Evolutionary conservation across 64 coral and sea anemone genomes (phyloP).

Genomic region (Exaiptasia diaphana): DNA sequence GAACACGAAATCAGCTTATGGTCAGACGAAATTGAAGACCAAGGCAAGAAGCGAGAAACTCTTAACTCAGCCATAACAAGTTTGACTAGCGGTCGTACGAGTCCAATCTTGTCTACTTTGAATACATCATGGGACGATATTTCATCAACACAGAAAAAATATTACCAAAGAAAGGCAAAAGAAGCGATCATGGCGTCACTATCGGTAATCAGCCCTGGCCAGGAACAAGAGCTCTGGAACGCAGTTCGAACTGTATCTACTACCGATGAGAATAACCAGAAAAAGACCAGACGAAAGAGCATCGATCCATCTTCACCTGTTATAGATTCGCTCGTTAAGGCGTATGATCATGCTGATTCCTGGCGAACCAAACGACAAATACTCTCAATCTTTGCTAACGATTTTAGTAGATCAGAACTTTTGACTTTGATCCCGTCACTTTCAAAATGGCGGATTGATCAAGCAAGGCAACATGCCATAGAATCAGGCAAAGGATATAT

Average conservation of each 20-base stretch:
- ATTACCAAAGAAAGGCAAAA: slow-evolving; percentile 38
- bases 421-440: background rate
- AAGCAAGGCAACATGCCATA: slow-evolving; percentile 20
- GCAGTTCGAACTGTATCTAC: background rate
- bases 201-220: slow-evolving; percentile 29
- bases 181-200: slow-evolving; percentile 4
- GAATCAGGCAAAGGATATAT: slow-evolving; percentile 1
- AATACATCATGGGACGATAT: slow-evolving; percentile 50
- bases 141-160: slow-evolving; percentile 26
- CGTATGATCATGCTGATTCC: slow-evolving; percentile 6
- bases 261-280: background rate
- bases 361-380: slow-evolving; percentile 53
- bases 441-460: slow-evolving; percentile 39
- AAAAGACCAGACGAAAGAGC: background rate
- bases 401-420: slow-evolving; percentile 27
- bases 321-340: slow-evolving; percentile 14
- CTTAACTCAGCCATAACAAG: slow-evolving; percentile 11
- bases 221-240: slow-evolving; percentile 25
- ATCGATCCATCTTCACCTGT: background rate
- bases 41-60: slow-evolving; percentile 9
- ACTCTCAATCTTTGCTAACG: slow-evolving; percentile 33
- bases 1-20: slow-evolving; percentile 32
- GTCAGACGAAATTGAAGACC: slow-evolving; percentile 26
- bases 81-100: slow-evolving; percentile 8
- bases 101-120: slow-evolving; percentile 27